Conservation (phyloP, 1,140 invertebrate species). For the honey bee (Apis mellifera) region Amel_HAv3.1 CM009931.2:7195001-7195500, state of each 20-base stretch:
- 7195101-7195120: too few relatives aligned
- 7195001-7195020: background rate
- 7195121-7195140: too few relatives aligned
- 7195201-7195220: too few relatives aligned
- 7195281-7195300: background rate
- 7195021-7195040: background rate
- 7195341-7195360: constrained; percentile 58
- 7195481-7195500: too few relatives aligned
- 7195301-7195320: constrained; percentile 52
- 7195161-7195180: too few relatives aligned
- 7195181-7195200: too few relatives aligned
- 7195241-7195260: background rate
- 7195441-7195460: too few relatives aligned
- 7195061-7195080: background rate
- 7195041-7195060: background rate
- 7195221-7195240: too few relatives aligned
- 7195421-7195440: background rate
- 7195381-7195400: constrained; percentile 48
- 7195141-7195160: too few relatives aligned
- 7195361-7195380: constrained; percentile 57
- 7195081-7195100: too few relatives aligned
- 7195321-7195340: constrained; percentile 66
- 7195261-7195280: background rate
- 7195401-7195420: constrained; percentile 28
- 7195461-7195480: background rate